Conservation (phyloP, 2,888 invertebrate species). For the Tachina grossa region DNA sequence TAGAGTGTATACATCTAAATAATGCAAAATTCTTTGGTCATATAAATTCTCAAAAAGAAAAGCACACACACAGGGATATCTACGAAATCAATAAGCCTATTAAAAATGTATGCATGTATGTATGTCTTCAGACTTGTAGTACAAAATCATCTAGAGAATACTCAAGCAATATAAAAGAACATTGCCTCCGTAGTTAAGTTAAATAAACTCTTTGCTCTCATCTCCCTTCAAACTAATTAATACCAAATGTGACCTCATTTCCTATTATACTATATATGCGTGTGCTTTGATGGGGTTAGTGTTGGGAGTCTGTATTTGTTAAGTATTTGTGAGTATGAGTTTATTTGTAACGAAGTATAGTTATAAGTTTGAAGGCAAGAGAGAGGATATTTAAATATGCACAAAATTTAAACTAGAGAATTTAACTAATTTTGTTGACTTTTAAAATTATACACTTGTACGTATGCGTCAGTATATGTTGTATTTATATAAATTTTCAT, state of each 20-base stretch:
- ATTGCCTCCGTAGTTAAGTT: background rate
- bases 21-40: no score
- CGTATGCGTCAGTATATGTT: background rate
- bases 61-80: no score
- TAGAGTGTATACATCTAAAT: no score
- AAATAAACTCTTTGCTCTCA: background rate
- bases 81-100: no score
- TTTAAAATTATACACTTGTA: background rate
- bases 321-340: background rate
- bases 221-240: background rate
- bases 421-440: constrained; percentile 2
- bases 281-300: background rate
- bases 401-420: background rate
- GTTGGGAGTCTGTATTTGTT: background rate
- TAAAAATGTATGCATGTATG: background rate
- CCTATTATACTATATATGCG: background rate
- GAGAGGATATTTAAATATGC: background rate
- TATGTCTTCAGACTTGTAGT: background rate
- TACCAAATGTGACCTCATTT: constrained; percentile 9
- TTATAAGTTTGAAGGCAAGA: background rate
- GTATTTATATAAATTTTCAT: no score
- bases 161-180: background rate
- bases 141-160: background rate
- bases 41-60: no score
- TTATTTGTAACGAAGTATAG: background rate